Evolutionary conservation across 2,113 vertebrate species (phyloP).

Genomic region (Corvus cornix): DNA sequence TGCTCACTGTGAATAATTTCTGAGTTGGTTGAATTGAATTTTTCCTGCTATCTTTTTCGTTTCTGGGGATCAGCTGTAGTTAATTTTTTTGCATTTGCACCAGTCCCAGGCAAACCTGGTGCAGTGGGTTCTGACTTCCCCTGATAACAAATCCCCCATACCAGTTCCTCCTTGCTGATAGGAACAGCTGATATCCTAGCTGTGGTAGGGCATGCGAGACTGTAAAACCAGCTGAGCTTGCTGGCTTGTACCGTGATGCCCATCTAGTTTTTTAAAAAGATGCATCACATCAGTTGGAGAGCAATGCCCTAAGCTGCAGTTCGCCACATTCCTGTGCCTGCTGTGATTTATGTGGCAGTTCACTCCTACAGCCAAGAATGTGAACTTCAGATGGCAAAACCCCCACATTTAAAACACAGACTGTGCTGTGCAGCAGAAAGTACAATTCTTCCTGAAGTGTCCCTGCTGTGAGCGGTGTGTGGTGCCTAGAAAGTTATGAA

Average conservation of each 20-base stretch:
- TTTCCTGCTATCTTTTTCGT: neutral
- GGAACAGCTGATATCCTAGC: neutral
- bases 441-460: neutral
- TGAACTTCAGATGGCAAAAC: neutral
- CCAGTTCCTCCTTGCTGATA: neutral
- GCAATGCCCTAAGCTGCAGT: neutral
- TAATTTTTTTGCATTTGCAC: neutral
- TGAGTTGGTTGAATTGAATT: neutral
- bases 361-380: neutral
- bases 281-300: neutral
- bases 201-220: neutral
- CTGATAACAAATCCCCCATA: neutral
- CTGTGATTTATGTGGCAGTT: neutral
- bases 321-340: neutral
- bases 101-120: neutral
- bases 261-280: neutral
- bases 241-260: neutral
- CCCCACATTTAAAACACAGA: neutral
- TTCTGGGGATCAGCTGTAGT: neutral
- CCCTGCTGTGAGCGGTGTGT: neutral
- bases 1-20: neutral
- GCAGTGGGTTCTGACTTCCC: neutral
- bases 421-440: neutral
- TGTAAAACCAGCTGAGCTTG: neutral
- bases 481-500: neutral